A percentile compares a stretch with the other conserved stretches of the same genome.
These are phyloP conservation scores for Plebejus melissa DNA, from an alignment of 2,888 invertebrate species.

Conservation along the genomic window DNA sequence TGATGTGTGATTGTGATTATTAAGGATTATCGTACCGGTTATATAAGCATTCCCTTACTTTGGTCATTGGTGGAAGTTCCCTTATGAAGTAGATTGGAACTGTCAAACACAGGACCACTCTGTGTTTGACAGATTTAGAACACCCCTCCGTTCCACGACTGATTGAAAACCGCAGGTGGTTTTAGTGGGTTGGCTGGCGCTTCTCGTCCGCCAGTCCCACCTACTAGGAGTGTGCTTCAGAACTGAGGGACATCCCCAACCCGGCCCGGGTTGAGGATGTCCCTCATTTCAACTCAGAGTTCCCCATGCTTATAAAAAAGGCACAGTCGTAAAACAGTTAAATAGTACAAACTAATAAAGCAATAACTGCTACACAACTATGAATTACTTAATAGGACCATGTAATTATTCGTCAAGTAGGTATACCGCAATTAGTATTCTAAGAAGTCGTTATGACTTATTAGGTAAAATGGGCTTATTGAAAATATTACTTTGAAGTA, in stretches of 20 bases:
- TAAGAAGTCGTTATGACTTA: background rate
- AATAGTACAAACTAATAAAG: too few relatives aligned
- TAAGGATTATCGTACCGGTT: background rate
- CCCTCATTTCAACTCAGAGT: too few relatives aligned
- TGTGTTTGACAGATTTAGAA: background rate
- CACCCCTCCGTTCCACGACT: background rate
- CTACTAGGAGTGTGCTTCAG: too few relatives aligned
- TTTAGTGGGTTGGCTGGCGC: background rate
- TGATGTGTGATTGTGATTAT: background rate
- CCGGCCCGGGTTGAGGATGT: too few relatives aligned
- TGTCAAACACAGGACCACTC: background rate
- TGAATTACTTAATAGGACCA: background rate
- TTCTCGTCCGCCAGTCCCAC: too few relatives aligned
- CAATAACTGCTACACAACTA: background rate
- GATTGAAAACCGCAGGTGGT: background rate
- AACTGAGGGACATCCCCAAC: too few relatives aligned
- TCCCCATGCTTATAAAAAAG: too few relatives aligned
- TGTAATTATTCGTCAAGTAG: background rate
- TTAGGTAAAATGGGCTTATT: background rate
- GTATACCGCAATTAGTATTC: background rate
- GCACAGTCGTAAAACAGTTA: too few relatives aligned
- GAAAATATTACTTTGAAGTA: background rate
- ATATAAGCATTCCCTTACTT: background rate
- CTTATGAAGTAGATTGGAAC: too few relatives aligned
- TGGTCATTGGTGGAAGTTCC: too few relatives aligned